phyloP scores from a whole-genome alignment of 2,797 vertebrate species.

The Protosalanx chinensis region DNA sequence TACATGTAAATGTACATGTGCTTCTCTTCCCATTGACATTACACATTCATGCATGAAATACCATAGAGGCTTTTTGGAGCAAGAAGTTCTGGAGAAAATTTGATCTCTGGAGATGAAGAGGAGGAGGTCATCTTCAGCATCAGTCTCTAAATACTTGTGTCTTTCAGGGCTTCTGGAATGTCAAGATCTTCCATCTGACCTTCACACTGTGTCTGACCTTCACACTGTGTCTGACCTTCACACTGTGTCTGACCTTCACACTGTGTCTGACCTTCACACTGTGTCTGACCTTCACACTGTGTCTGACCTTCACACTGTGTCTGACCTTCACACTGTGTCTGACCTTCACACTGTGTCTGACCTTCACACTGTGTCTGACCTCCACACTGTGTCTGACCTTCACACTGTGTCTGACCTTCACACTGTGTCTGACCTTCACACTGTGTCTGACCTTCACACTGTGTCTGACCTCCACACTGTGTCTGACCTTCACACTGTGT shows the following conservation, averaged over 20 bases:
- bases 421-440: slow-evolving; percentile 3
- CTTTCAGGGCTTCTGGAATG: slow-evolving; percentile 62
- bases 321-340: slow-evolving; percentile 40
- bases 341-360: too few species aligned
- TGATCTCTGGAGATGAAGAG: slow-evolving; percentile 28
- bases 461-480: too few species aligned
- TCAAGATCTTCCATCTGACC: slow-evolving; percentile 51
- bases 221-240: slow-evolving; percentile 48
- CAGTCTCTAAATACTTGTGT: slow-evolving; percentile 17
- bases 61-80: not conserved
- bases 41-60: slow-evolving; percentile 52
- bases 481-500: too few species aligned
- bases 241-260: slow-evolving; percentile 43
- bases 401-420: slow-evolving; percentile 53
- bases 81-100: not conserved
- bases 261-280: not conserved
- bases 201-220: slow-evolving; percentile 26
- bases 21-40: slow-evolving; percentile 26
- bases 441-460: slow-evolving; percentile 48
- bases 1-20: too few species aligned
- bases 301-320: too few species aligned
- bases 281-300: slow-evolving; percentile 45
- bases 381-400: too few species aligned
- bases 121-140: slow-evolving; percentile 32
- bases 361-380: slow-evolving; percentile 33